A percentile compares a stretch with the other conserved stretches of the same genome.
Conservation (phyloP, 2,797 vertebrate species). For the Rhinophrynus dorsalis region DNA sequence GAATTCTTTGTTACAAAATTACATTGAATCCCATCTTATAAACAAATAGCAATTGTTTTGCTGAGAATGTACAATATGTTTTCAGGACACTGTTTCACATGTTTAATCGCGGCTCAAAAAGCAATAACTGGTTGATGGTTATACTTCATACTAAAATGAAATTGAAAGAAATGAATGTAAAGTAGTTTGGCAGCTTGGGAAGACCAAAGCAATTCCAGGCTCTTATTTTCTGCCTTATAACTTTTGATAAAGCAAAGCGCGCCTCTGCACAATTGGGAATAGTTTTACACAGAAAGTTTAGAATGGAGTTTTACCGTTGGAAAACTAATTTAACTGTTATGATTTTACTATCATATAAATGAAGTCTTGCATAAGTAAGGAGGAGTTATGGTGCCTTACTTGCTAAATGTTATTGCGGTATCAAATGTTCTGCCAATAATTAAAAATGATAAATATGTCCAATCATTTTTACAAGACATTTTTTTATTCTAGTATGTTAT, state of each 20-base stretch:
- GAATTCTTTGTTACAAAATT: no score
- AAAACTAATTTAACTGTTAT: slow-evolving; percentile 21
- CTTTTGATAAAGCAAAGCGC: slow-evolving; percentile 8
- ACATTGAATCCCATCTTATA: no score
- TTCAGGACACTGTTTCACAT: no score
- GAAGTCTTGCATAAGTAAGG: background rate
- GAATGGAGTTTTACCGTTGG: background rate
- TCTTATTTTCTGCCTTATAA: slow-evolving; percentile 23
- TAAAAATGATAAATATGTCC: background rate
- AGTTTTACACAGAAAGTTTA: background rate
- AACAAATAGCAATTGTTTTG: no score
- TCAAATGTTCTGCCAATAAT: background rate
- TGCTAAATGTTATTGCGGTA: background rate
- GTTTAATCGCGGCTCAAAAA: no score
- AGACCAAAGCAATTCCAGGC: slow-evolving; percentile 11
- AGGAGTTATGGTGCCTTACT: background rate
- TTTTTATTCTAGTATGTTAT: no score
- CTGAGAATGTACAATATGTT: no score
- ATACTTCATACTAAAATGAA: no score
- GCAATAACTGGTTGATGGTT: no score
- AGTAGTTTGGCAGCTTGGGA: background rate
- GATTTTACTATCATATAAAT: slow-evolving; percentile 4
- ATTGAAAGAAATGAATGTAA: background rate
- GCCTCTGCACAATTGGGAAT: background rate
- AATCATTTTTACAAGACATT: no score